These are phyloP conservation scores for Quadroppia sp. DNA, from an alignment of 2,888 invertebrate species.

Conservation along the genomic window DNA sequence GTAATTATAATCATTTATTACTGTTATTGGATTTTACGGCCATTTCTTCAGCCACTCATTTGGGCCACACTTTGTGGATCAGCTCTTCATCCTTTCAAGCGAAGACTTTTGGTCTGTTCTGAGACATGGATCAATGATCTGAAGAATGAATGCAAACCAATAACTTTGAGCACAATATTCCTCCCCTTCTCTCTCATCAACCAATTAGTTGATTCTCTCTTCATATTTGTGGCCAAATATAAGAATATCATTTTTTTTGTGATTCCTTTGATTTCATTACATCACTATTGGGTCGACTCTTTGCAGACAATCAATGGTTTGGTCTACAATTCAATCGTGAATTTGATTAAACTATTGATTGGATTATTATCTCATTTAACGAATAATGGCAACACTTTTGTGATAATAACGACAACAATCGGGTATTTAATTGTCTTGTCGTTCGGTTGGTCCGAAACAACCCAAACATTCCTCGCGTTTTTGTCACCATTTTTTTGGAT, in stretches of 20 bases:
- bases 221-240: constrained; percentile 22
- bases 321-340: background rate
- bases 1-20: constrained; percentile 58
- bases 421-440: constrained; percentile 68
- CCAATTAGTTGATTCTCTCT: background rate
- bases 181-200: constrained; percentile 64
- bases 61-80: constrained; percentile 98
- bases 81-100: constrained; percentile 90
- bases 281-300: constrained; percentile 4
- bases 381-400: constrained; percentile 51
- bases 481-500: constrained; percentile 70
- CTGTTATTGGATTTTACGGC: constrained; percentile 63
- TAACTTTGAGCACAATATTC: constrained; percentile 54
- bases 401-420: constrained; percentile 65
- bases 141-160: constrained; percentile 51
- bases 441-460: constrained; percentile 70
- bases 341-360: background rate
- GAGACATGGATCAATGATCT: constrained; percentile 66
- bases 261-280: background rate
- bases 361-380: constrained; percentile 10
- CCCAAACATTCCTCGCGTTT: constrained; percentile 58
- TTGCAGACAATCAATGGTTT: background rate
- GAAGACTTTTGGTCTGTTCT: constrained; percentile 68
- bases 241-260: constrained; percentile 19
- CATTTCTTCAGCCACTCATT: constrained; percentile 85